Conservation (phyloP, 2,113 vertebrate species). For the Phaethornis superciliosus region DNA sequence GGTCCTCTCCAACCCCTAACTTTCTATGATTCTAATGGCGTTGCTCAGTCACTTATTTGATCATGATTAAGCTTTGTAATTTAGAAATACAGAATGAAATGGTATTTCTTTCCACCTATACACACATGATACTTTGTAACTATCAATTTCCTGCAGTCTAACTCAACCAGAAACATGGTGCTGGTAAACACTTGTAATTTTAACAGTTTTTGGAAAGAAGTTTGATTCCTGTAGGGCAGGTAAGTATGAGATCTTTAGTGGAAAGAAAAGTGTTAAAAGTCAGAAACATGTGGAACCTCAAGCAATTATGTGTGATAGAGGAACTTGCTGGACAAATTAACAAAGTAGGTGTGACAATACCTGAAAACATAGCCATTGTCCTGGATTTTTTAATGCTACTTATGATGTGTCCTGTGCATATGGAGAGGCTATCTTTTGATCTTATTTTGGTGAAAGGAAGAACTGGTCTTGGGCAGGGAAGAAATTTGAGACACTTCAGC, state of each 20-base stretch:
- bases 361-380: background rate
- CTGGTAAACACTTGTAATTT: background rate
- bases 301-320: background rate
- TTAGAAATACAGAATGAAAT: background rate
- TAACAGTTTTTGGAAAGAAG: background rate
- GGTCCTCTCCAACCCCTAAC: too few species aligned
- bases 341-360: background rate
- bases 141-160: background rate
- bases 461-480: background rate
- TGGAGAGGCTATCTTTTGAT: background rate
- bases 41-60: background rate
- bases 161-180: background rate
- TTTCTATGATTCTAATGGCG: background rate
- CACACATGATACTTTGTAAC: accelerated
- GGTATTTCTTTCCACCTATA: accelerated
- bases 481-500: accelerated
- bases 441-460: background rate
- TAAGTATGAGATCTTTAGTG: background rate
- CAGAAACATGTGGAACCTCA: background rate
- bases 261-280: background rate
- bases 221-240: background rate
- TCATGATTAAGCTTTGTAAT: background rate
- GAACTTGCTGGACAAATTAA: background rate
- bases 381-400: background rate
- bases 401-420: background rate